These are phyloP conservation scores for Bombus turneri DNA, from an alignment of 1,140 invertebrate genomes.

Conservation along the genomic window DNA sequence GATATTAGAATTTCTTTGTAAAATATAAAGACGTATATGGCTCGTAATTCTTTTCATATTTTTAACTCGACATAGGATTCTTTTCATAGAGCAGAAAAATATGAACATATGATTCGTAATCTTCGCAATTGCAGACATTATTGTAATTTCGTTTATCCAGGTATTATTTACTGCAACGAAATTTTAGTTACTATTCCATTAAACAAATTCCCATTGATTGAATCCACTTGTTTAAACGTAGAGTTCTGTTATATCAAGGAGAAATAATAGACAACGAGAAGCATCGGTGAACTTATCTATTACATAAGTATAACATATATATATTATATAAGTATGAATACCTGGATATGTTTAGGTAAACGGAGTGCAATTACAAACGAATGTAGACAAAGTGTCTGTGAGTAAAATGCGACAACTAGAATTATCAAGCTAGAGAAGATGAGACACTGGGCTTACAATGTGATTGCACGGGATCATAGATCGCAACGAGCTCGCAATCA, in stretches of 20 bases:
- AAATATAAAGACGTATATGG: too few species aligned
- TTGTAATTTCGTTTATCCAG: too few species aligned
- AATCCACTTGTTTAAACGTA: background rate
- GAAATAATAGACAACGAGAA: background rate
- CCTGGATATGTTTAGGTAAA: background rate
- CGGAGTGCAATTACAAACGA: background rate
- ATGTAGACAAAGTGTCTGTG: background rate
- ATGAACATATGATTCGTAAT: too few species aligned
- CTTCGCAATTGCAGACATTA: too few species aligned
- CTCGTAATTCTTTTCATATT: too few species aligned
- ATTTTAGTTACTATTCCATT: background rate
- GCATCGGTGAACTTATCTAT: background rate
- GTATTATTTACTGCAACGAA: too few species aligned
- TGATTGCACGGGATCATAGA: constrained; percentile 14
- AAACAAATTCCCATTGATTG: background rate
- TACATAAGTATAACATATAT: background rate
- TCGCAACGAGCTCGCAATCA: constrained; percentile 68
- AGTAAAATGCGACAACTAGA: background rate
- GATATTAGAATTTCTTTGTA: too few species aligned
- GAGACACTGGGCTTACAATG: background rate
- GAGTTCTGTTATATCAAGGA: background rate
- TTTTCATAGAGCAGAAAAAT: too few species aligned
- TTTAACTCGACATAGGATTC: too few species aligned
- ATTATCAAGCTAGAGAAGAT: background rate
- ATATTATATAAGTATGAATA: background rate